A percentile compares a stretch with the other conserved stretches of the same genome.
These are phyloP conservation scores for Noctua comes DNA, from an alignment of 2,888 invertebrate genomes.

Conservation along the genomic window DNA sequence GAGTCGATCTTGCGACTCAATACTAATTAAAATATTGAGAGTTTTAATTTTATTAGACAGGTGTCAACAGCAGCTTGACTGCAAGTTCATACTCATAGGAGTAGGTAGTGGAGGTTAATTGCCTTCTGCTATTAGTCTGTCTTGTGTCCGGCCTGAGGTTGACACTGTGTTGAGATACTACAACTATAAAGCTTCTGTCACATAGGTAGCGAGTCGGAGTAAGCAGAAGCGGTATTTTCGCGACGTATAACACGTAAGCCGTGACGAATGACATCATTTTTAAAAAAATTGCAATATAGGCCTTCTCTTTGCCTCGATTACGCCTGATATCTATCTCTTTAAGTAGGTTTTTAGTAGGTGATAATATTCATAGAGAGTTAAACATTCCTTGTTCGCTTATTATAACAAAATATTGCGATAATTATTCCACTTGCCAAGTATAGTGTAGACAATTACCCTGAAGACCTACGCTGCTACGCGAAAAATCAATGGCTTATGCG, in stretches of 20 bases:
- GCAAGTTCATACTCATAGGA: background rate
- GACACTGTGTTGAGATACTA: constrained; percentile 43
- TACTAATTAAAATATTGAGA: background rate
- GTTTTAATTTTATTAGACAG: background rate
- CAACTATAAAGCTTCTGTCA: background rate
- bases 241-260: background rate
- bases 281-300: too few relatives aligned
- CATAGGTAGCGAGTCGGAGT: background rate
- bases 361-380: background rate
- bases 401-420: background rate
- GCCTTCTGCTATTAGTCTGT: constrained; percentile 40
- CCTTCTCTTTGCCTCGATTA: too few relatives aligned
- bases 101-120: constrained; percentile 7
- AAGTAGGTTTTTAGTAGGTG: background rate
- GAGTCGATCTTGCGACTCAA: too few relatives aligned
- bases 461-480: background rate
- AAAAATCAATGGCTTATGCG: background rate
- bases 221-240: background rate
- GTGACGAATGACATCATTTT: background rate
- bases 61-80: background rate
- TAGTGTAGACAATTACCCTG: background rate
- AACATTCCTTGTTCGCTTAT: background rate
- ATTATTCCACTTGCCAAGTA: background rate
- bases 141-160: constrained; percentile 37
- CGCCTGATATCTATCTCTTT: background rate